A percentile compares a stretch with the other conserved stretches of the same genome.
Evolutionary conservation across 2,113 vertebrate genomes (phyloP).

Genomic region (Mirounga angustirostris): DNA sequence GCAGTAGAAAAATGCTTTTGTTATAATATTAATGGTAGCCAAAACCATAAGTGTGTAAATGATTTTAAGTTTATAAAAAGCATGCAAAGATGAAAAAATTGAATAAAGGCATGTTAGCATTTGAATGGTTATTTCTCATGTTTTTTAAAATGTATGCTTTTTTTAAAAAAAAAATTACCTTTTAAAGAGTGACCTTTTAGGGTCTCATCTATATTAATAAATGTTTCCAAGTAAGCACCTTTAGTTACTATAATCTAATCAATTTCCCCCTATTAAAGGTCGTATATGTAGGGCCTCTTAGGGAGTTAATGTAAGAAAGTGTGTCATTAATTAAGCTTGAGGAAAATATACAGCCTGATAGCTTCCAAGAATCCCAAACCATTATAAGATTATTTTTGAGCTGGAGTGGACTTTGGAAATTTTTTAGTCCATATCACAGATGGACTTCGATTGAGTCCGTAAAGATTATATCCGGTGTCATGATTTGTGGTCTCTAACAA

Average conservation of each 20-base stretch:
- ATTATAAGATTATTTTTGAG: not conserved
- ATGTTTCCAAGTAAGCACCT: not conserved
- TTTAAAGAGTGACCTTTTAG: not conserved
- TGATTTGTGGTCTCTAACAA: not conserved
- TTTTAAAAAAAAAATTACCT: not conserved
- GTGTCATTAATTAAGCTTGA: not conserved
- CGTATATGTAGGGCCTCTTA: not conserved
- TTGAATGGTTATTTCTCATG: not conserved
- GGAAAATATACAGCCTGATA: not conserved
- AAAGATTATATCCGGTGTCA: not conserved
- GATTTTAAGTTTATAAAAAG: not conserved
- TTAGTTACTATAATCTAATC: constrained; percentile 20
- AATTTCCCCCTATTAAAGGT: not conserved
- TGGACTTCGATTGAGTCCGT: not conserved
- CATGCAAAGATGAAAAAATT: not conserved
- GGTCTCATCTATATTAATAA: constrained; percentile 4
- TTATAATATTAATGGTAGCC: not conserved
- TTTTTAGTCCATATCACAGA: not conserved
- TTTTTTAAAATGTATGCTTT: not conserved
- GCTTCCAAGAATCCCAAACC: constrained; percentile 10
- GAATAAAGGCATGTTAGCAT: not conserved
- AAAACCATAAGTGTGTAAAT: not conserved
- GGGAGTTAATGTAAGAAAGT: not conserved
- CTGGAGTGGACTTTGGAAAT: not conserved
- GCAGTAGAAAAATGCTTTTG: constrained; percentile 19